Evolutionary conservation across 2,113 vertebrate species (phyloP).

Genomic region (Conger conger): DNA sequence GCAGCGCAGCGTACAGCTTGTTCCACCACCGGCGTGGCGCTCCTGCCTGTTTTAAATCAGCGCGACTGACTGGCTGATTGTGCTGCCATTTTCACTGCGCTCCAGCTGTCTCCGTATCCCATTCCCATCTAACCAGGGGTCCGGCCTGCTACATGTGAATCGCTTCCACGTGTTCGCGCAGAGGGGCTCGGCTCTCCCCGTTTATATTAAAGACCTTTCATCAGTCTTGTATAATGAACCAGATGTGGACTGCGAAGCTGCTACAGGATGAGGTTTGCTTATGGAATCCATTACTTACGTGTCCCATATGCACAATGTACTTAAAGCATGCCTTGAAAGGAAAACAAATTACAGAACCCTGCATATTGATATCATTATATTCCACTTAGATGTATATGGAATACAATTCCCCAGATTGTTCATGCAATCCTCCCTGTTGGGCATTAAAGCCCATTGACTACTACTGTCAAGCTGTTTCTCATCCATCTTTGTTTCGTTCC

Average conservation of each 20-base stretch:
- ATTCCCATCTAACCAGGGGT: constrained; percentile 46
- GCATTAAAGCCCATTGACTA: constrained; percentile 52
- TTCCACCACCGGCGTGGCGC: constrained; percentile 12
- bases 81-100: constrained; percentile 37
- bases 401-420: constrained; percentile 25
- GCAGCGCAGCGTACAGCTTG: constrained; percentile 27
- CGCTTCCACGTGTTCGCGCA: constrained; percentile 54
- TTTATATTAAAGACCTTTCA: constrained; percentile 57
- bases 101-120: constrained; percentile 46
- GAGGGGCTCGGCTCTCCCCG: constrained; percentile 16
- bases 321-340: constrained; percentile 28
- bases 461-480: constrained; percentile 55
- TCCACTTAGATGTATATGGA: constrained; percentile 27
- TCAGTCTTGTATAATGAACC: constrained; percentile 52
- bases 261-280: constrained; percentile 25
- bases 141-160: constrained; percentile 43
- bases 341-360: constrained; percentile 31
- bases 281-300: constrained; percentile 46
- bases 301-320: constrained; percentile 22
- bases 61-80: constrained; percentile 33
- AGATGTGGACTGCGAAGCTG: constrained; percentile 39
- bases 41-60: constrained; percentile 50
- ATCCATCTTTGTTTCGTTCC: constrained; percentile 42
- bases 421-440: constrained; percentile 36
- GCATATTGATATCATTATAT: constrained; percentile 46